Evolutionary conservation across 2,113 vertebrate genomes (phyloP).

Genomic region (Grantiella picta): DNA sequence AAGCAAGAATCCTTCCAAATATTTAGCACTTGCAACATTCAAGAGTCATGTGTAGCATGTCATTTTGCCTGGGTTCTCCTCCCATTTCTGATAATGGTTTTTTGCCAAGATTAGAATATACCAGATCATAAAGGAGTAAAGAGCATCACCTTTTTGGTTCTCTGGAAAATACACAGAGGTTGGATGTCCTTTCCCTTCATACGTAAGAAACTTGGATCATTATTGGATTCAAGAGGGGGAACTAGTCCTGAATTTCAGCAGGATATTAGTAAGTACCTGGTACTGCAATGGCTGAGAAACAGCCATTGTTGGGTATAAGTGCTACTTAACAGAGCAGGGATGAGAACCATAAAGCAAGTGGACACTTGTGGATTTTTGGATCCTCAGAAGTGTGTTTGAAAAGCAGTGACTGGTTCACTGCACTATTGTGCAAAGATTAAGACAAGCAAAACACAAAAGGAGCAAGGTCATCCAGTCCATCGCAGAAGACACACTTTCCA

Average conservation of each 20-base stretch:
- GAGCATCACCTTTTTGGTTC: background rate
- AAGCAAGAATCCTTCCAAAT: background rate
- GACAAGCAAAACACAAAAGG: slow-evolving; percentile 8
- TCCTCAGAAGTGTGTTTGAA: slow-evolving; percentile 30
- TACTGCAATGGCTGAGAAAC: background rate
- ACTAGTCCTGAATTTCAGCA: background rate
- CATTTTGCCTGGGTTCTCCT: background rate
- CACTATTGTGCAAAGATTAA: slow-evolving; percentile 46
- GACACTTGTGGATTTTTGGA: background rate
- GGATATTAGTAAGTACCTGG: background rate
- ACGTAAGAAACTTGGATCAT: background rate
- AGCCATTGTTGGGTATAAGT: background rate
- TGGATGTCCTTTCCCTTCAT: background rate
- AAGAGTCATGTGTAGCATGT: background rate
- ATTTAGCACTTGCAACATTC: background rate
- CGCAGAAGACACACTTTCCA: slow-evolving; percentile 11
- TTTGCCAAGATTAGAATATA: background rate
- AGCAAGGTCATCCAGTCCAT: slow-evolving; percentile 1
- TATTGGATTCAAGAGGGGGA: background rate
- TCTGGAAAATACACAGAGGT: background rate
- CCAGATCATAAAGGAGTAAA: background rate
- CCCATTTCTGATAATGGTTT: background rate
- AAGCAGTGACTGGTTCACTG: slow-evolving; percentile 39
- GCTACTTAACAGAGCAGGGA: background rate
- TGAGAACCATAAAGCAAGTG: background rate